phyloP scores from a whole-genome alignment of 2,113 vertebrate species.

The Raja brachyura region DNA sequence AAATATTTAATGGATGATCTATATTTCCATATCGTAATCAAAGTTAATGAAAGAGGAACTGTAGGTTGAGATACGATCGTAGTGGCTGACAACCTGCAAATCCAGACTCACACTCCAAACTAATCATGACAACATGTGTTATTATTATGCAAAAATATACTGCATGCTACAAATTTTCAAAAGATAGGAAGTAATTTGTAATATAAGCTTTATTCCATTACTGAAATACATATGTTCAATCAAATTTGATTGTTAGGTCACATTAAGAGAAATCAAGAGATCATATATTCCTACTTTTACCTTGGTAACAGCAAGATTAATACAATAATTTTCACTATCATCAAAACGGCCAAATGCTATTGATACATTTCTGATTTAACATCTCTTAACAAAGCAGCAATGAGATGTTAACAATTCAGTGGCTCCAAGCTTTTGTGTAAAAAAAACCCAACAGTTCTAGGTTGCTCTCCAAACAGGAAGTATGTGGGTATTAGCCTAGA shows the following conservation, averaged over 20 bases:
- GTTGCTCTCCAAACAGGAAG: neutral
- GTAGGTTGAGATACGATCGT: neutral
- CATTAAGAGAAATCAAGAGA: neutral
- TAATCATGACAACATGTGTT: neutral
- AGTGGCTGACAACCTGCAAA: neutral
- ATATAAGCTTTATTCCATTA: conserved; percentile 20
- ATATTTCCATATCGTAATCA: neutral
- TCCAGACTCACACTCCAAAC: neutral
- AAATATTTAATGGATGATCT: neutral
- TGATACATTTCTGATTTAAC: neutral
- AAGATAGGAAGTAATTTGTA: conserved; percentile 19
- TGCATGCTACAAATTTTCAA: conserved; percentile 17
- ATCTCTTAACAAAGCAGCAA: neutral
- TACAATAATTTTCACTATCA: neutral
- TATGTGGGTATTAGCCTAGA: neutral
- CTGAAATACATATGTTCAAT: neutral
- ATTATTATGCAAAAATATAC: neutral
- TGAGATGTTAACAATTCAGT: neutral
- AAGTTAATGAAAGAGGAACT: neutral
- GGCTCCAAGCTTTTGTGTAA: neutral
- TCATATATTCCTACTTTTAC: neutral
- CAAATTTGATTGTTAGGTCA: neutral
- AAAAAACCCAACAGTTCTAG: neutral
- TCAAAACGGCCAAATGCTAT: neutral
- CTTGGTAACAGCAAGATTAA: neutral